These are phyloP conservation scores for Trypoxylon attenuatum DNA, from an alignment of 2,888 invertebrate species.

Conservation along the genomic window DNA sequence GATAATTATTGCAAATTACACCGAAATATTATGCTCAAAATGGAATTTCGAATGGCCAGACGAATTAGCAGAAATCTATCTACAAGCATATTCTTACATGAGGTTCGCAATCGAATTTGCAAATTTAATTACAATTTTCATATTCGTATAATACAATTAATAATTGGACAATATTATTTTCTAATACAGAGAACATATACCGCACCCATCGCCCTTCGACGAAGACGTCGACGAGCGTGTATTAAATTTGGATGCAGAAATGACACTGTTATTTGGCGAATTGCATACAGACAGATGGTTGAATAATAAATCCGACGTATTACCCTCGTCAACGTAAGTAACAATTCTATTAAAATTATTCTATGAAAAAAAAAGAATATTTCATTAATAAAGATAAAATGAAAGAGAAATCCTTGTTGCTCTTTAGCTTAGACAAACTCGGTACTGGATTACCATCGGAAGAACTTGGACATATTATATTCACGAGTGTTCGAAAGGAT, in stretches of 20 bases:
- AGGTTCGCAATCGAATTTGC: conserved; percentile 68
- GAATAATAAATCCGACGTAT: conserved; percentile 60
- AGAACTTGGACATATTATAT: conserved; percentile 75
- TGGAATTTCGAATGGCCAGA: conserved; percentile 82
- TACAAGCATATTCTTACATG: conserved; percentile 79
- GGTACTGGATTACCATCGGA: conserved; percentile 74
- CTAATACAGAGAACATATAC: conserved; percentile 75
- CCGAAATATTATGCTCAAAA: conserved; percentile 78
- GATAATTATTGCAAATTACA: conserved; percentile 78
- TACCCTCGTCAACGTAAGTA: conserved; percentile 60
- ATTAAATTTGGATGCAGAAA: conserved; percentile 75
- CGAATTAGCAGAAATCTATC: conserved; percentile 77
- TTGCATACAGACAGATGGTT: conserved; percentile 74
- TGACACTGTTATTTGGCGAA: conserved; percentile 77
- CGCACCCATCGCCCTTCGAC: conserved; percentile 74
- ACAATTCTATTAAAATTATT: not conserved
- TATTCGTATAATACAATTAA: not conserved
- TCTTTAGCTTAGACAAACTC: conserved; percentile 59
- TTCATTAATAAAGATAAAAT: not conserved
- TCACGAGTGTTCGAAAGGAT: conserved; percentile 74
- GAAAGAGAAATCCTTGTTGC: not conserved
- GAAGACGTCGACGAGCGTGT: conserved; percentile 70
- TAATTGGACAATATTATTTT: not conserved
- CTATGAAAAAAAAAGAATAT: not conserved
- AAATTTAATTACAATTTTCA: not conserved